Evolutionary conservation across 2,888 invertebrate species (phyloP).

Genomic region (Malthinus flaveolus): DNA sequence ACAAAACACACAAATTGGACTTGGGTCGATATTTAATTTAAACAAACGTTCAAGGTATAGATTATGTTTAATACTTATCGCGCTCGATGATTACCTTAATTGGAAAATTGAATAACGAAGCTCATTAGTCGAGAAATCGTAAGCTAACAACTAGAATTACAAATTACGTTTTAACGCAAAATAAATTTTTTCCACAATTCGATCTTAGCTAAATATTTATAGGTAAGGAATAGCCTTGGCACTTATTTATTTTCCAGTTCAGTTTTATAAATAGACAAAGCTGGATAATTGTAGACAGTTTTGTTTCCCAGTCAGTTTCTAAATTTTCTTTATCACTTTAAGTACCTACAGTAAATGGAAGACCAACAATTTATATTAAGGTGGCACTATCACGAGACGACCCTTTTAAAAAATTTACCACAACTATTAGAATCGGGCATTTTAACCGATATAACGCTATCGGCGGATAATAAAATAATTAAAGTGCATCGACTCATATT

Average conservation of each 20-base stretch:
- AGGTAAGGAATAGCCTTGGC: conserved; percentile 50
- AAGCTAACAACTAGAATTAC: neutral
- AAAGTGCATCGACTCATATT: conserved; percentile 84
- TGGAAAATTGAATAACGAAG: neutral
- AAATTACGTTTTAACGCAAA: neutral
- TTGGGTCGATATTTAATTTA: too few species aligned
- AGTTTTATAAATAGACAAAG: conserved; percentile 49
- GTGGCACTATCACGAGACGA: conserved; percentile 53
- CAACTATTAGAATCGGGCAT: conserved; percentile 78
- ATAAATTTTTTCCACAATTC: conserved; percentile 15
- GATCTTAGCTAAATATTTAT: conserved; percentile 34
- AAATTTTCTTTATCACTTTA: conserved; percentile 35
- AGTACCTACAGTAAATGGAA: conserved; percentile 19
- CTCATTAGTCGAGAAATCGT: too few species aligned
- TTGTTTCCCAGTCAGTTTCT: conserved; percentile 44
- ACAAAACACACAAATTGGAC: too few species aligned
- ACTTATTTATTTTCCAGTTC: conserved; percentile 53
- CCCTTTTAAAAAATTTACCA: conserved; percentile 74
- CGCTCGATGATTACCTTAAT: neutral
- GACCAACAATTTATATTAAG: conserved; percentile 49
- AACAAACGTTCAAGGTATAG: too few species aligned
- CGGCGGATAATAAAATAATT: conserved; percentile 81
- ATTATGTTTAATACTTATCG: neutral
- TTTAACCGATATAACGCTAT: conserved; percentile 84
- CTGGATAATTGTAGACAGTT: conserved; percentile 49